Conservation (phyloP, 2,113 vertebrate genomes). For the Castor canadensis region DNA sequence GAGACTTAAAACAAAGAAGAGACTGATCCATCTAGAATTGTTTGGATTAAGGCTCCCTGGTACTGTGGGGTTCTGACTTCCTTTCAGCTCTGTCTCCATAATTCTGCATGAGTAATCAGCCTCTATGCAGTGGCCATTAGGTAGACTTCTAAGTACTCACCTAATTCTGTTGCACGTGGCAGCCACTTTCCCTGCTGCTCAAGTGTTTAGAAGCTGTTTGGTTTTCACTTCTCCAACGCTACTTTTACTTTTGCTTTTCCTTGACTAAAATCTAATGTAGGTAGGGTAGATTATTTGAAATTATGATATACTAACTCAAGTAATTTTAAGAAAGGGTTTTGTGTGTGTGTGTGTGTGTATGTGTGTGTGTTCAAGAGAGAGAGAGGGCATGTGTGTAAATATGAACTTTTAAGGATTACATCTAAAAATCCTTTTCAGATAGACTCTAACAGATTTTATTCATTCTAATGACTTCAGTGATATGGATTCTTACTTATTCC, state of each 20-base stretch:
- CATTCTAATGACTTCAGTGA: not conserved
- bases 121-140: not conserved
- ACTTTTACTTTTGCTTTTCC: not conserved
- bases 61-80: not conserved
- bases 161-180: not conserved
- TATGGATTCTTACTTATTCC: not conserved
- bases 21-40: constrained; percentile 56
- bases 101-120: constrained; percentile 8
- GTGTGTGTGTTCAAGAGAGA: not conserved
- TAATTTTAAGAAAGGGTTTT: not conserved
- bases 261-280: not conserved
- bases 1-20: constrained; percentile 64
- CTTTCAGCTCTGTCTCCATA: not conserved
- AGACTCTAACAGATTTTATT: not conserved
- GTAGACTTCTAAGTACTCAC: not conserved
- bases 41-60: constrained; percentile 59
- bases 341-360: too few species aligned
- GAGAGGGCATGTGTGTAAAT: not conserved
- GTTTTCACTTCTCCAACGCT: not conserved
- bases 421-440: not conserved
- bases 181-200: not conserved
- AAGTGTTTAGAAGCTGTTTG: not conserved
- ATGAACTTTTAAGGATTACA: not conserved
- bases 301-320: not conserved
- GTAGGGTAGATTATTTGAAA: not conserved